These are phyloP conservation scores for Polyommatus iphigenia DNA, from an alignment of 2,888 invertebrate species.

Conservation along the genomic window DNA sequence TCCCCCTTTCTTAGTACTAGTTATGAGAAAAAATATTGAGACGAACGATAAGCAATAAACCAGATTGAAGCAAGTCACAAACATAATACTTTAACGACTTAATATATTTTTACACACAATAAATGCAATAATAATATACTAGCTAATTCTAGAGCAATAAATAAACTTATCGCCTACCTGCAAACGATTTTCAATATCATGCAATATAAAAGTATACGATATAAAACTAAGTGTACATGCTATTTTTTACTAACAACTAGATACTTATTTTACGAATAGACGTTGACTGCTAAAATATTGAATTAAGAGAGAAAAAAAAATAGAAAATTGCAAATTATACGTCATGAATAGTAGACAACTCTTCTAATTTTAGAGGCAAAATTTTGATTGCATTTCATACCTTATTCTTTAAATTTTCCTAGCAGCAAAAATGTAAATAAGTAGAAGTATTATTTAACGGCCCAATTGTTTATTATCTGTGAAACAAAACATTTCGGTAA, in stretches of 20 bases:
- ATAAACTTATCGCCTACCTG: not conserved
- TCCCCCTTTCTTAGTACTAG: too few relatives aligned
- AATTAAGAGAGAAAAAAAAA: not conserved
- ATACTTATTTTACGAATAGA: not conserved
- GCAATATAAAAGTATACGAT: not conserved
- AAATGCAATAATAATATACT: not conserved
- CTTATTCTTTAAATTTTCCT: not conserved
- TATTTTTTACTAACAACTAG: too few relatives aligned
- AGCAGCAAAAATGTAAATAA: slow-evolving; percentile 9
- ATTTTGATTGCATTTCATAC: not conserved
- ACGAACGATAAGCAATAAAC: too few relatives aligned
- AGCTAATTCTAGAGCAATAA: not conserved
- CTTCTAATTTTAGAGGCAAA: not conserved
- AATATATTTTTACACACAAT: not conserved
- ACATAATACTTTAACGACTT: not conserved
- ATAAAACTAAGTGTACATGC: not conserved
- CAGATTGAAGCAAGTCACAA: not conserved
- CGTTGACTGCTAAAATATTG: not conserved
- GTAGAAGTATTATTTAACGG: not conserved
- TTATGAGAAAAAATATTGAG: too few relatives aligned
- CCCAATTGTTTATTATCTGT: not conserved
- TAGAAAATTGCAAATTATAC: not conserved
- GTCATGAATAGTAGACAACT: not conserved
- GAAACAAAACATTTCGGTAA: not conserved
- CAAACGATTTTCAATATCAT: not conserved